Conservation (phyloP, 2,888 invertebrate genomes). For the Alentia gelatinosa region DNA sequence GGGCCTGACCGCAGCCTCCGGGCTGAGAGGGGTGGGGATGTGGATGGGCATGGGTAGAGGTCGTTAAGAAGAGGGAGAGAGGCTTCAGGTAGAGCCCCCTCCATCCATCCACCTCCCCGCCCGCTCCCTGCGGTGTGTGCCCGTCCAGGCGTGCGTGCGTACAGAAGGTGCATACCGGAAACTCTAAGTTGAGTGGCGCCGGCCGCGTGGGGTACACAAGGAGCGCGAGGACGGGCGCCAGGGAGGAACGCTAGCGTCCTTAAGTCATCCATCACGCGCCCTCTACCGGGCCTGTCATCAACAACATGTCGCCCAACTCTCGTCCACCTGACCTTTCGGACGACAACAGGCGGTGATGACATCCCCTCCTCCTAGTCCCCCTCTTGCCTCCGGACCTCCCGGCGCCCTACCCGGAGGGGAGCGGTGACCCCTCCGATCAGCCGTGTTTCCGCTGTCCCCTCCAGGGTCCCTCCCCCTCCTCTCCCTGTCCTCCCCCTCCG, state of each 20-base stretch:
- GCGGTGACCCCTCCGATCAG: background rate
- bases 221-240: background rate
- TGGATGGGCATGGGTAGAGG: background rate
- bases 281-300: constrained; percentile 19
- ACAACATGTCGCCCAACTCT: constrained; percentile 7
- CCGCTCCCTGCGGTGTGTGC: background rate
- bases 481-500: background rate
- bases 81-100: background rate
- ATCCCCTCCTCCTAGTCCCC: background rate
- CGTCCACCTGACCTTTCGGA: background rate
- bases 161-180: background rate
- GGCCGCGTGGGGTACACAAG: background rate
- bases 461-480: background rate
- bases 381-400: background rate
- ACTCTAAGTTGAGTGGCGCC: background rate
- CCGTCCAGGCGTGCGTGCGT: background rate
- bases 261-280: background rate
- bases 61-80: background rate
- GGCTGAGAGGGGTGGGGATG: background rate
- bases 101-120: background rate
- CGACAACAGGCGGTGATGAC: constrained; percentile 28
- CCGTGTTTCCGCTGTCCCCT: background rate
- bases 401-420: background rate
- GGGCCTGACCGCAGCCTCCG: background rate
- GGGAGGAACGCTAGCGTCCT: background rate